Base-by-base conservation (phyloP, 2,797 vertebrate genomes). In the Typhlichthys subterraneus region DNA sequence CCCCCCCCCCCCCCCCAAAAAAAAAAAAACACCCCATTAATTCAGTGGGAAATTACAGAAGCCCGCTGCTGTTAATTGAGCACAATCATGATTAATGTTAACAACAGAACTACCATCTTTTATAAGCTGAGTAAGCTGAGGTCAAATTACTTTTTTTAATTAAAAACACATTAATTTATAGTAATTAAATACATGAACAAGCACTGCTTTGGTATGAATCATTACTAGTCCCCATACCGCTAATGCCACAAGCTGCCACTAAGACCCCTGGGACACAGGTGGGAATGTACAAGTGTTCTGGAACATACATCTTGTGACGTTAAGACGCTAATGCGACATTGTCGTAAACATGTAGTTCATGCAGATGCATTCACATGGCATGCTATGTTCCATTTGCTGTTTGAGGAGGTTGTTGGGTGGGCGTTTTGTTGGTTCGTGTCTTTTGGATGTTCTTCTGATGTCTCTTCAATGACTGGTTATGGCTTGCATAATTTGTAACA, bases 401-500 rank as follows among this genome's bases (percentile, higher is more conserved):
- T 47, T 66, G 33, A 9, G 4, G 51, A 38, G 14, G 49, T 64
- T 47, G 14, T 42, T 69, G 48, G 9, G 8, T 3, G 4, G 23
- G 23, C 14, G 52, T 46, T 45, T 51, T 29, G 17, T n/a, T 49
- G 55, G 14, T 46, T 58, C 10, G 51, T 59, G 13, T 9, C 5
- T 61, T 17, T 10, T 23, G n/a, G 19, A 3, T 11, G 9, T 12
- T 10, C 6, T n/a, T 38, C 23, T 51, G 12, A 74, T 63, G 71
- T 69, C 69, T 71, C 64, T 51, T 60, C 52, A 75, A 51, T 70
- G 75, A 57, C 72, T 68, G 65, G 45, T 59, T 69, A 60, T 46
- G 69, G 63, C 76, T 79, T n/a, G n/a, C 55, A 46, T 72, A 19
- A 59, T 50, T 58, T 81, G 68, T 77, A 91, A 88, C 87, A 67